A percentile compares a stretch with the other conserved stretches of the same genome.
phyloP scores from a whole-genome alignment of 2,888 invertebrate species.

The Nebria brevicollis region DNA sequence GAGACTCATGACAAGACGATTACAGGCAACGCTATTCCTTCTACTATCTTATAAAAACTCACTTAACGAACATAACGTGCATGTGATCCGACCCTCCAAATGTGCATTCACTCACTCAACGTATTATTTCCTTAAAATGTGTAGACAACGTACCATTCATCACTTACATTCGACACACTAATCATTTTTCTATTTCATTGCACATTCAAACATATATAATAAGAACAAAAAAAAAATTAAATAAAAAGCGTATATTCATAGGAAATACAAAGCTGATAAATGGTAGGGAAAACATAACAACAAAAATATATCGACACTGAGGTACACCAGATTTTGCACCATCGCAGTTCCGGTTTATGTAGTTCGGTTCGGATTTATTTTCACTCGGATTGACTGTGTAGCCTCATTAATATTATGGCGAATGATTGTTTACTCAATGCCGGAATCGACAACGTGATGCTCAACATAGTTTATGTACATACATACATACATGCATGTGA shows the following conservation, averaged over 20 bases:
- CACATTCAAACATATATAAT: too few species aligned
- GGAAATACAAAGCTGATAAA: not conserved
- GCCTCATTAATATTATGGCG: slow-evolving; percentile 45
- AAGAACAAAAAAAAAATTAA: too few species aligned
- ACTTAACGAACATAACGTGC: slow-evolving; percentile 32
- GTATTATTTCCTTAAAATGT: slow-evolving; percentile 1
- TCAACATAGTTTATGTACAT: slow-evolving; percentile 8
- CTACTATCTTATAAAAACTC: slow-evolving; percentile 29
- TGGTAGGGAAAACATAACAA: not conserved
- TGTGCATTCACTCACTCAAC: slow-evolving; percentile 15
- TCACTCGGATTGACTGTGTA: slow-evolving; percentile 45
- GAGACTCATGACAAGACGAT: slow-evolving; percentile 46
- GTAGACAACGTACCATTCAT: not conserved
- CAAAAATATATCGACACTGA: slow-evolving; percentile 35
- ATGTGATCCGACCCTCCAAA: slow-evolving; percentile 32
- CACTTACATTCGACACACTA: not conserved
- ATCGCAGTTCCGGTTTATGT: slow-evolving; percentile 42
- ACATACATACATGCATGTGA: too few species aligned
- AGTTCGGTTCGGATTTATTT: slow-evolving; percentile 34
- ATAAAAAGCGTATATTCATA: too few species aligned
- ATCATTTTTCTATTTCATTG: not conserved
- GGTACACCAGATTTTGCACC: slow-evolving; percentile 38
- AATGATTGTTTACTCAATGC: slow-evolving; percentile 44
- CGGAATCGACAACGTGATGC: slow-evolving; percentile 22
- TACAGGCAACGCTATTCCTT: slow-evolving; percentile 44